Evolutionary conservation across 2,797 vertebrate genomes (phyloP).

Genomic region (Chelonia mydas): DNA sequence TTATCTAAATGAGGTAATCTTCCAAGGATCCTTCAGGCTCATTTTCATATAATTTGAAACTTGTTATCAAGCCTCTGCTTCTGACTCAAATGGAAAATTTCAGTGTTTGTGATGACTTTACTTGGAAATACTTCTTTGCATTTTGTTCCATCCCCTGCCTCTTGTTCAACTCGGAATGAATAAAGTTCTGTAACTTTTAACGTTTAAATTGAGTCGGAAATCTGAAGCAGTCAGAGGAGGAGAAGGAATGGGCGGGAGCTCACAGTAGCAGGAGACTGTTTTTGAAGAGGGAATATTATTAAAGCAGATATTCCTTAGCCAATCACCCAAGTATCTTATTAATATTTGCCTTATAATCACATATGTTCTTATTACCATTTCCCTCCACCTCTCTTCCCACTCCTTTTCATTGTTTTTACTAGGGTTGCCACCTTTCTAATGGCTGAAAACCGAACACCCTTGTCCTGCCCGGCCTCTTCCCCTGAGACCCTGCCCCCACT

Average conservation of each 20-base stretch:
- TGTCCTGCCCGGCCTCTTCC: too few relatives aligned
- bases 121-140: not conserved
- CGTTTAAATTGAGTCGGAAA: not conserved
- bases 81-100: constrained; percentile 2
- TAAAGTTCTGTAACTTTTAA: not conserved
- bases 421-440: not conserved
- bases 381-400: not conserved
- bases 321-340: not conserved
- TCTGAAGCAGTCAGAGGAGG: not conserved
- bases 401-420: not conserved
- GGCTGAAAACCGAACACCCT: too few relatives aligned
- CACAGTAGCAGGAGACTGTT: not conserved
- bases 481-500: too few relatives aligned
- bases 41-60: not conserved
- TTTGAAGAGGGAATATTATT: not conserved
- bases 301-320: not conserved
- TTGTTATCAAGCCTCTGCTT: not conserved
- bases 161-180: not conserved
- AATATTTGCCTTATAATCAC: not conserved
- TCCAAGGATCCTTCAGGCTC: not conserved
- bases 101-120: not conserved
- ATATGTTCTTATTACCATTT: not conserved
- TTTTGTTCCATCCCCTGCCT: not conserved
- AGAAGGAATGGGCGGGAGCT: not conserved
- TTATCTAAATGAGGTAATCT: constrained; percentile 34